A percentile compares a stretch with the other conserved stretches of the same genome.
These are phyloP conservation scores for Mythimna loreyi DNA, from an alignment of 2,888 invertebrate genomes.

Conservation along the genomic window DNA sequence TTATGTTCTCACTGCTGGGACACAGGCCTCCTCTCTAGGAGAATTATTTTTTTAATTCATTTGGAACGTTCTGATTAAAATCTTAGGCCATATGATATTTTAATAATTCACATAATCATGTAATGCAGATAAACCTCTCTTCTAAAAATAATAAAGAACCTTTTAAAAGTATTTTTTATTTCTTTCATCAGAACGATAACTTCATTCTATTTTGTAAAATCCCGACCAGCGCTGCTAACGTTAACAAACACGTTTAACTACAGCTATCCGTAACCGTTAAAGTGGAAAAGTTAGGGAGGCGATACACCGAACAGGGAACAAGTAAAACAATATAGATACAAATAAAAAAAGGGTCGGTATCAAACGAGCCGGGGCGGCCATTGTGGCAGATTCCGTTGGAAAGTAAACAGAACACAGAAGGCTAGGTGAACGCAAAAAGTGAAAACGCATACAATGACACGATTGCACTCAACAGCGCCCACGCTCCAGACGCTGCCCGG, in stretches of 20 bases:
- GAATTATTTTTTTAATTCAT: too few species aligned
- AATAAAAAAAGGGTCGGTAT: slow-evolving; percentile 53
- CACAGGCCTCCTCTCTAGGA: too few species aligned
- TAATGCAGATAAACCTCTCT: too few species aligned
- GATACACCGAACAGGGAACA: slow-evolving; percentile 44
- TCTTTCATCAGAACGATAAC: slow-evolving; percentile 1
- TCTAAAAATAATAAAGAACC: too few species aligned
- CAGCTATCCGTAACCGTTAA: slow-evolving; percentile 41
- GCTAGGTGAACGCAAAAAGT: too few species aligned
- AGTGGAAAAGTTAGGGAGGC: slow-evolving; percentile 44
- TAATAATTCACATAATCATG: too few species aligned
- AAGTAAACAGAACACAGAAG: neutral
- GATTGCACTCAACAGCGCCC: too few species aligned
- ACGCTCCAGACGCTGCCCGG: too few species aligned
- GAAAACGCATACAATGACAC: too few species aligned
- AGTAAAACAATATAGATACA: slow-evolving; percentile 51
- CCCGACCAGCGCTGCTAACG: neutral
- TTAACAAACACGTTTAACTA: slow-evolving; percentile 31
- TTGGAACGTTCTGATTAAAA: neutral
- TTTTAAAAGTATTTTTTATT: too few species aligned
- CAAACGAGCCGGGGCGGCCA: slow-evolving; percentile 31
- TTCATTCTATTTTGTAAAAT: slow-evolving; percentile 4
- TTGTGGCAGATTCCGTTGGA: slow-evolving; percentile 7
- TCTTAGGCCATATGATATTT: neutral
- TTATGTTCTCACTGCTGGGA: too few species aligned